These are phyloP conservation scores for Ardeotis arabs DNA, from an alignment of 2,113 vertebrate species.

Conservation along the genomic window DNA sequence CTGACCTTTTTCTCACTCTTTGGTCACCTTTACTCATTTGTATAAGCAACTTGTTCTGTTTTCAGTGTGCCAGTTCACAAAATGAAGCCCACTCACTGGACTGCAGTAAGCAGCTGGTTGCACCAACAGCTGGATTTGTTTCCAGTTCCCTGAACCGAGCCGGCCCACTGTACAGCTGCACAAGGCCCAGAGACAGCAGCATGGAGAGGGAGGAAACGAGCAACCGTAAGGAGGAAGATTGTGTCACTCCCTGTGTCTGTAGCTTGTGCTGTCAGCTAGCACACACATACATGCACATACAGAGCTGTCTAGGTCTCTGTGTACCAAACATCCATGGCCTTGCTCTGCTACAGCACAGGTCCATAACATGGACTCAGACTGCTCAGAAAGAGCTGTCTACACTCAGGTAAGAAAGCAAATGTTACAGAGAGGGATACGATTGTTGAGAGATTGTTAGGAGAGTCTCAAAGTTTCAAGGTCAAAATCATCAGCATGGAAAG, in stretches of 20 bases:
- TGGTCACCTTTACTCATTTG: background rate
- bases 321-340: no score
- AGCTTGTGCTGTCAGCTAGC: background rate
- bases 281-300: fast-evolving
- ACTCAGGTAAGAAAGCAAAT: background rate
- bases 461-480: background rate
- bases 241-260: background rate
- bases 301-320: background rate
- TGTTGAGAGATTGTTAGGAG: background rate
- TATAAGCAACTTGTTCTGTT: background rate
- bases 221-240: background rate
- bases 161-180: background rate
- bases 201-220: fast-evolving
- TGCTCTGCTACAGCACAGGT: background rate
- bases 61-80: background rate
- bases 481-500: background rate
- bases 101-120: no score
- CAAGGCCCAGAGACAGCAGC: background rate
- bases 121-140: background rate
- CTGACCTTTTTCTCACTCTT: background rate
- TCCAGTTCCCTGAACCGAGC: background rate
- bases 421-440: no score
- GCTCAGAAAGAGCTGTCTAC: background rate
- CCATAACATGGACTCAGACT: no score
- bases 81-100: background rate